Conservation (phyloP, 37 sponge, comb jelly and placozoan genomes). For the Halichondria panicea region DNA sequence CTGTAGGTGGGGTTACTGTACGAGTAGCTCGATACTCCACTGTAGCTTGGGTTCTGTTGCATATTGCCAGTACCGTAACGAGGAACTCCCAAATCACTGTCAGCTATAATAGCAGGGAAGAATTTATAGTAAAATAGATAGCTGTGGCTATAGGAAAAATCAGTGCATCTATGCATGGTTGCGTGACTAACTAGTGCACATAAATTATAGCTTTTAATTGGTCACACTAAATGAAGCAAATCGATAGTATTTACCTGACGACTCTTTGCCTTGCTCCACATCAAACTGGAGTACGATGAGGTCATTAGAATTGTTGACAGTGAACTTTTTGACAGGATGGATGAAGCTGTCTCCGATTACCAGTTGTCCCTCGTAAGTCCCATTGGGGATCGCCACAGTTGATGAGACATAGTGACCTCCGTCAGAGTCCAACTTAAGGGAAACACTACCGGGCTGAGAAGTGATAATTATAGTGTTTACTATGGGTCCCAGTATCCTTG, state of each 20-base stretch:
- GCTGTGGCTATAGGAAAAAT: background rate
- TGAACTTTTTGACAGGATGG: slow-evolving; percentile 53
- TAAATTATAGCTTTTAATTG: too few species aligned
- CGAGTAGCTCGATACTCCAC: background rate
- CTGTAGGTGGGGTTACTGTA: too few species aligned
- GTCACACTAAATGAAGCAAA: background rate
- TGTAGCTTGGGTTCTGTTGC: slow-evolving; percentile 45
- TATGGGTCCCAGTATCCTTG: too few species aligned
- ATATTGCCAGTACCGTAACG: slow-evolving; percentile 13
- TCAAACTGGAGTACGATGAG: slow-evolving; percentile 46
- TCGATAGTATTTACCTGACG: background rate
- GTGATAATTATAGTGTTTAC: too few species aligned
- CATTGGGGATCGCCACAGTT: slow-evolving; percentile 15
- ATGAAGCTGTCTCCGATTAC: slow-evolving; percentile 50
- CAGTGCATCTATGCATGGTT: background rate
- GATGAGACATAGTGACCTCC: slow-evolving; percentile 49
- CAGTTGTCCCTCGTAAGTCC: slow-evolving; percentile 62
- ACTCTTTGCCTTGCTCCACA: background rate
- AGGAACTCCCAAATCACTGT: background rate
- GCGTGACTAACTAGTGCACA: background rate
- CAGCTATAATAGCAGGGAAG: background rate
- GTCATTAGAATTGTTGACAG: slow-evolving; percentile 11
- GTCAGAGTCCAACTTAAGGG: slow-evolving; percentile 15
- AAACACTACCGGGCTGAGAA: slow-evolving; percentile 44
- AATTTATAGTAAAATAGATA: background rate